Evolutionary conservation across 2,113 vertebrate genomes (phyloP).

Genomic region (Phoenicopterus ruber): DNA sequence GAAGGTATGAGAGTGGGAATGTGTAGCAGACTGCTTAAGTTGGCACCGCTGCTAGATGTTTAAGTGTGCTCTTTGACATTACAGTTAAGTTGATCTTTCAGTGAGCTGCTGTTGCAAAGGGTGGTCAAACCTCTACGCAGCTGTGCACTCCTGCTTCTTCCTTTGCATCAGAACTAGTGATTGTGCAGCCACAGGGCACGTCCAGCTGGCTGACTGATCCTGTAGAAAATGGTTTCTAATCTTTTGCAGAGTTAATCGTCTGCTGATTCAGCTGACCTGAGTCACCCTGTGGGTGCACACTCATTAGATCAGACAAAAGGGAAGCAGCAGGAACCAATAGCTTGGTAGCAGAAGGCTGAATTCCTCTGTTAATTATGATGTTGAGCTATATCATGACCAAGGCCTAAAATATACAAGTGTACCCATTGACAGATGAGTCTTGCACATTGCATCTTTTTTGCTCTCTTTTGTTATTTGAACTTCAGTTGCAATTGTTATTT

Average conservation of each 20-base stretch:
- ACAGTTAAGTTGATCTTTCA: neutral
- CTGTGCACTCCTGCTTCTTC: neutral
- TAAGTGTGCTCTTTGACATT: constrained; percentile 19
- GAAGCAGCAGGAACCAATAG: neutral
- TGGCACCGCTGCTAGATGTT: neutral
- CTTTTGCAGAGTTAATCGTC: neutral
- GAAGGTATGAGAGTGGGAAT: constrained; percentile 53
- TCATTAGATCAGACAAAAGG: neutral
- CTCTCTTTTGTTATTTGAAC: neutral
- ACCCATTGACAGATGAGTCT: neutral
- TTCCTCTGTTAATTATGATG: neutral
- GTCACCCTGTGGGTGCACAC: neutral
- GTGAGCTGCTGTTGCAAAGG: neutral
- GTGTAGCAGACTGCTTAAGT: constrained; percentile 13
- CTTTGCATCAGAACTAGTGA: neutral
- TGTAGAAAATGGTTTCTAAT: neutral
- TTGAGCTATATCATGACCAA: neutral
- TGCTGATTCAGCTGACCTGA: neutral
- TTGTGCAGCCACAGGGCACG: neutral
- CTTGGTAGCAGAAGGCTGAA: neutral
- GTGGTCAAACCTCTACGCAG: neutral
- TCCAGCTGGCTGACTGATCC: neutral
- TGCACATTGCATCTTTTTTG: neutral
- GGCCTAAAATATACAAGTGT: neutral
- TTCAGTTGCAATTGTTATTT: neutral